Conservation (phyloP, 35 echinoderm and acorn worm species). For the Amphiura filiformis region DNA sequence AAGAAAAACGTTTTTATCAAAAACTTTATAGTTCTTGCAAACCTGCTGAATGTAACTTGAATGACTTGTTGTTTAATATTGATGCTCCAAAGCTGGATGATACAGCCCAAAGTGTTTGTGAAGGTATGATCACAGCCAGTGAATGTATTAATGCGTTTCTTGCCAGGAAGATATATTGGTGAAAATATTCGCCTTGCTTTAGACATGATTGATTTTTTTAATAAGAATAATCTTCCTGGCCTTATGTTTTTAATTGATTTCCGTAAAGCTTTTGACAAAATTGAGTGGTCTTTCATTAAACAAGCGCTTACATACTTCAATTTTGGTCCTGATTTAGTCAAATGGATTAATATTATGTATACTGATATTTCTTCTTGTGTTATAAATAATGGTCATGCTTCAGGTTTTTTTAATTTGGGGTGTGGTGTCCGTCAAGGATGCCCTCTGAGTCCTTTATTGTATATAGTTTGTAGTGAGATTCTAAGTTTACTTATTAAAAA, state of each 20-base stretch:
- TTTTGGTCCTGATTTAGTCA: conserved; percentile 29
- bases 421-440: conserved; percentile 18
- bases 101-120: background rate
- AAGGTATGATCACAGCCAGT: conserved; percentile 1
- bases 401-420: background rate
- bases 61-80: background rate
- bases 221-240: background rate
- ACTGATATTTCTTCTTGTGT: conserved; percentile 27
- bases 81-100: background rate
- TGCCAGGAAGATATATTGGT: conserved; percentile 20
- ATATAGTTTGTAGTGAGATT: conserved; percentile 21
- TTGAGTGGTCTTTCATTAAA: conserved; percentile 27
- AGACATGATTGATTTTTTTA: conserved; percentile 15
- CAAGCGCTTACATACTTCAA: conserved; percentile 14
- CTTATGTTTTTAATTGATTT: conserved; percentile 35
- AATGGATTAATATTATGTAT: conserved; percentile 12
- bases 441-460: conserved; percentile 13
- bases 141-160: conserved; percentile 35
- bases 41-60: background rate
- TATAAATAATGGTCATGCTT: conserved; percentile 33
- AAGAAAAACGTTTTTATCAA: conserved; percentile 20
- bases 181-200: conserved; percentile 35
- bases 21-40: conserved; percentile 15
- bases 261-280: no score
- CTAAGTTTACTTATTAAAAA: background rate